A percentile compares a stretch with the other conserved stretches of the same genome.
Conservation (phyloP, 2,113 vertebrate genomes). For the Heteronetta atricapilla region DNA sequence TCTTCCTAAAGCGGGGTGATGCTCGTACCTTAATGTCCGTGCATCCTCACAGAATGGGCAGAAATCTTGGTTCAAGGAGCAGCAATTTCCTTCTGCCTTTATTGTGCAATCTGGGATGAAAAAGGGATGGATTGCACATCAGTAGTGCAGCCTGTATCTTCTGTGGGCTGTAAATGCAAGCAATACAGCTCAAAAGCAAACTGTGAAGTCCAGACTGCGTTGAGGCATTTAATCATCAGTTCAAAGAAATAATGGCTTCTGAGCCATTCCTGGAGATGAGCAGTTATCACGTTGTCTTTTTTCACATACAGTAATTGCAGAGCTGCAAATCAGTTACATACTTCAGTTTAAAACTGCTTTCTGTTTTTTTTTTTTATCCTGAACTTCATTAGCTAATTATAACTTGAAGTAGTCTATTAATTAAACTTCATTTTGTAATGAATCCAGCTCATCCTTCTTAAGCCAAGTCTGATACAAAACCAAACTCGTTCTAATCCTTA, state of each 20-base stretch:
- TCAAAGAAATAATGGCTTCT: neutral
- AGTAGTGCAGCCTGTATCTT: neutral
- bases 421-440: constrained; percentile 20
- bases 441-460: constrained; percentile 23
- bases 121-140: neutral
- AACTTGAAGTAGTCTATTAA: constrained; percentile 7
- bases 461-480: neutral
- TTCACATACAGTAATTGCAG: neutral
- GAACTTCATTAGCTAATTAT: constrained; percentile 15
- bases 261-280: neutral
- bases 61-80: neutral
- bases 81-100: neutral
- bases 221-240: neutral
- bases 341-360: neutral
- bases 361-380: neutral
- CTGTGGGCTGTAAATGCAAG: neutral
- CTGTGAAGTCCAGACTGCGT: neutral
- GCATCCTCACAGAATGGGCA: neutral
- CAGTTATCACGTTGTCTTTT: neutral
- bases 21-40: neutral
- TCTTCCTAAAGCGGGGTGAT: neutral
- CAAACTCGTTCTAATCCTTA: neutral
- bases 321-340: neutral
- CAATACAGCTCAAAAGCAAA: neutral
- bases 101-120: neutral